Evolutionary conservation across 2,888 invertebrate species (phyloP).

Genomic region (Hypomecis atomaria): DNA sequence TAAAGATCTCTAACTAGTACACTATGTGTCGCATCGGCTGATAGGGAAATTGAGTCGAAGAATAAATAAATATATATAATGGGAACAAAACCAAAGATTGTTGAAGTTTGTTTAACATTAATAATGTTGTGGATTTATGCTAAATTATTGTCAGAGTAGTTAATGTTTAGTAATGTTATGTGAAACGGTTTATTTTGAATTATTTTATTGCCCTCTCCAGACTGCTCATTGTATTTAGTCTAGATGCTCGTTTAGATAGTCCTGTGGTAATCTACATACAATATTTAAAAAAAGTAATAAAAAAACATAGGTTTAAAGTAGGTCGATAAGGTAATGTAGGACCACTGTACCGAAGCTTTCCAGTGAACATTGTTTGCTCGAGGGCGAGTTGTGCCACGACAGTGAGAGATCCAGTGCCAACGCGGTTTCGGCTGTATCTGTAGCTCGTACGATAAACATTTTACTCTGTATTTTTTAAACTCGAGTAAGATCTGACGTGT

Average conservation of each 20-base stretch:
- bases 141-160: conserved; percentile 82
- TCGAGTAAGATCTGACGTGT: conserved; percentile 40
- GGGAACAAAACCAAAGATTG: conserved; percentile 94
- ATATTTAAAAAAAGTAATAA: conserved; percentile 72
- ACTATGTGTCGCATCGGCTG: conserved; percentile 73
- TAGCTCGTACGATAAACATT: conserved; percentile 7
- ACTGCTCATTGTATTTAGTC: conserved; percentile 81
- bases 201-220: conserved; percentile 81
- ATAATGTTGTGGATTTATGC: conserved; percentile 82
- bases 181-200: conserved; percentile 71
- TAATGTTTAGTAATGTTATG: conserved; percentile 73
- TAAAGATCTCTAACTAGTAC: conserved; percentile 76
- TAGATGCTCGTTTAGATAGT: conserved; percentile 74
- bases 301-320: conserved; percentile 73
- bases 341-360: conserved; percentile 73
- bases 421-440: conserved; percentile 42
- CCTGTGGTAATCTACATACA: conserved; percentile 68
- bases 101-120: conserved; percentile 86
- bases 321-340: conserved; percentile 75
- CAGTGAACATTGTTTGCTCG: conserved; percentile 59
- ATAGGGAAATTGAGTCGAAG: conserved; percentile 70
- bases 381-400: conserved; percentile 67
- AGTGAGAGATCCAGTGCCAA: conserved; percentile 72
- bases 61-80: conserved; percentile 65
- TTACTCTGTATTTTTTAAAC: conserved; percentile 36